These are phyloP conservation scores for Rhimphoctona megacephalus DNA, from an alignment of 2,888 invertebrate genomes.

Conservation along the genomic window DNA sequence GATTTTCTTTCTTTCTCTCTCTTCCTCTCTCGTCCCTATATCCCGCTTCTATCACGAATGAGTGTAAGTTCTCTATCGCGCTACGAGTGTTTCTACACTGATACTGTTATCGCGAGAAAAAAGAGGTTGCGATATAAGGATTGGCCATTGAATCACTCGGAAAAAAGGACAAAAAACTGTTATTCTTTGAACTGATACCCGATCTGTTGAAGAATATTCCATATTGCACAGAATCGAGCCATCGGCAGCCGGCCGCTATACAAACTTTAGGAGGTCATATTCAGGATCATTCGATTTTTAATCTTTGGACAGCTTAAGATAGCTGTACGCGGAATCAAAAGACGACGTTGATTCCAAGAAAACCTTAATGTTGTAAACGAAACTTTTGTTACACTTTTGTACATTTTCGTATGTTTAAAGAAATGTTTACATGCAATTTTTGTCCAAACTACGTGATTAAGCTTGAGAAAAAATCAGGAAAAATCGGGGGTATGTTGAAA, in stretches of 20 bases:
- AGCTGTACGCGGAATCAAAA: neutral
- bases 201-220: neutral
- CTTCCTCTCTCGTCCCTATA: neutral
- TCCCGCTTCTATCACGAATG: slow-evolving; percentile 14
- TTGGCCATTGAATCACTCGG: slow-evolving; percentile 7
- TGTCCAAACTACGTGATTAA: too few species aligned
- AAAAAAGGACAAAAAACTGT: slow-evolving; percentile 16
- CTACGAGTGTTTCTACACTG: slow-evolving; percentile 32
- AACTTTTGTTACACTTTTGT: neutral
- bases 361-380: neutral
- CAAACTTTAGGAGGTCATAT: neutral
- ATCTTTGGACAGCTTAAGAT: neutral
- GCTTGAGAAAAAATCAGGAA: too few species aligned
- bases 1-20: slow-evolving; percentile 39
- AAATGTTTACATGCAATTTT: too few species aligned
- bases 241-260: neutral
- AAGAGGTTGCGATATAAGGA: slow-evolving; percentile 34
- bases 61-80: slow-evolving; percentile 30
- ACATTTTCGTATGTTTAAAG: too few species aligned
- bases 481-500: too few species aligned
- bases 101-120: slow-evolving; percentile 38
- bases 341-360: neutral
- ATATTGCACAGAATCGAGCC: neutral
- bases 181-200: neutral
- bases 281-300: neutral